phyloP scores from a whole-genome alignment of 2,113 vertebrate genomes.

The Cisticola juncidis region DNA sequence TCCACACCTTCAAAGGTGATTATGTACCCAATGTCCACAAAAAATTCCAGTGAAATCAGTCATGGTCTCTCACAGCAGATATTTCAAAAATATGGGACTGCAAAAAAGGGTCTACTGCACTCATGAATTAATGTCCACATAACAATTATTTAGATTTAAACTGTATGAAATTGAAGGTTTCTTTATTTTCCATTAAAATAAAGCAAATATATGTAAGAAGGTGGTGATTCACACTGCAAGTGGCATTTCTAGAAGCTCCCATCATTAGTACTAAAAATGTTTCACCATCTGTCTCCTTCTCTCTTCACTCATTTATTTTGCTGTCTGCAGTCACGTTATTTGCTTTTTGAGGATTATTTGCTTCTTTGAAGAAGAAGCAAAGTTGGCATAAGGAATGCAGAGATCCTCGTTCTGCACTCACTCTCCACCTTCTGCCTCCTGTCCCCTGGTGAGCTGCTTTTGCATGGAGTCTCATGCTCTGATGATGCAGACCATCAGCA shows the following conservation, averaged over 20 bases:
- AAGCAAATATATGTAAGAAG: background rate
- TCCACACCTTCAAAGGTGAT: background rate
- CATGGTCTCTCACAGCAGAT: background rate
- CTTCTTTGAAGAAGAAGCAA: background rate
- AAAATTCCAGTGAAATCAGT: background rate
- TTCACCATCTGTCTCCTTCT: slow-evolving; percentile 23
- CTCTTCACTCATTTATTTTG: background rate
- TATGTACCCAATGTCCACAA: background rate
- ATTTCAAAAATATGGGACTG: background rate
- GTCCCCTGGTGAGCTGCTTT: background rate
- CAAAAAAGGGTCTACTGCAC: background rate
- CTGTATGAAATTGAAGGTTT: background rate
- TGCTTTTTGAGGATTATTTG: background rate
- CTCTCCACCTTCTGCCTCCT: background rate
- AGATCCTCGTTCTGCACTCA: background rate
- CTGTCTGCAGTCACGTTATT: background rate
- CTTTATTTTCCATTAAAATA: background rate
- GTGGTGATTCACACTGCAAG: background rate
- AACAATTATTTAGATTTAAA: background rate
- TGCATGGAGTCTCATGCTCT: background rate
- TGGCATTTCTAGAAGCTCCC: slow-evolving; percentile 23
- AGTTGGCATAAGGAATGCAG: background rate
- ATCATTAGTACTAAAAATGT: background rate
- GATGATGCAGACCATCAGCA: background rate
- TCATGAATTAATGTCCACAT: background rate